A percentile compares a stretch with the other conserved stretches of the same genome.
phyloP scores from a whole-genome alignment of 2,888 invertebrate genomes.

The Vanessa cardui region DNA sequence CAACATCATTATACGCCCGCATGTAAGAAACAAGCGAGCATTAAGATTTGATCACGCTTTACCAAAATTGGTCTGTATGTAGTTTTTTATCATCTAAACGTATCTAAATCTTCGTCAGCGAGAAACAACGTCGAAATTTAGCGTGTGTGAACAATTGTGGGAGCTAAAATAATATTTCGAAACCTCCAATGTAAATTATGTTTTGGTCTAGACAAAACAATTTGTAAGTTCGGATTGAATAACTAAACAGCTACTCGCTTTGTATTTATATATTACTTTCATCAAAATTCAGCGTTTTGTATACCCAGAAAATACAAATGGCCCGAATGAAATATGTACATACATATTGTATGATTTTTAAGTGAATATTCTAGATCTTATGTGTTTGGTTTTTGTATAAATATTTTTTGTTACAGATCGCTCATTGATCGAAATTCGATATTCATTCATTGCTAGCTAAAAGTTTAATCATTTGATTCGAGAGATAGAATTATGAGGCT shows the following conservation, averaged over 20 bases:
- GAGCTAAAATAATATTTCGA: conserved; percentile 35
- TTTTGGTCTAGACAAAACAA: conserved; percentile 39
- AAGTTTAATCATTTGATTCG: too few species aligned
- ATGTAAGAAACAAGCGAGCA: neutral
- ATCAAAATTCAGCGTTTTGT: conserved; percentile 19
- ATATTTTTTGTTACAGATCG: too few species aligned
- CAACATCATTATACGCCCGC: neutral
- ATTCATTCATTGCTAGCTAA: too few species aligned
- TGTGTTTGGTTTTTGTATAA: too few species aligned
- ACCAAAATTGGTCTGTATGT: neutral
- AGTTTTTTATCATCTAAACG: conserved; percentile 5
- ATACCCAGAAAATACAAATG: neutral
- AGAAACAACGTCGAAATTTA: conserved; percentile 41
- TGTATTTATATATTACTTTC: conserved; percentile 31
- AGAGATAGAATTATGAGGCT: too few species aligned
- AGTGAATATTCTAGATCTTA: too few species aligned
- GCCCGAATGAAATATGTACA: conserved; percentile 6
- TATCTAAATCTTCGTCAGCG: conserved; percentile 40
- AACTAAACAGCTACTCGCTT: conserved; percentile 25
- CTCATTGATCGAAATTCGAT: too few species aligned
- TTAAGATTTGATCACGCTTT: neutral
- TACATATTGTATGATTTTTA: neutral
- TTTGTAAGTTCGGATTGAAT: conserved; percentile 38
- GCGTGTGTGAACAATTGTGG: conserved; percentile 40
- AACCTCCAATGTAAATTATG: conserved; percentile 42